Evolutionary conservation across 1,140 invertebrate genomes (phyloP).

Genomic region (Achatina immaculata): DNA sequence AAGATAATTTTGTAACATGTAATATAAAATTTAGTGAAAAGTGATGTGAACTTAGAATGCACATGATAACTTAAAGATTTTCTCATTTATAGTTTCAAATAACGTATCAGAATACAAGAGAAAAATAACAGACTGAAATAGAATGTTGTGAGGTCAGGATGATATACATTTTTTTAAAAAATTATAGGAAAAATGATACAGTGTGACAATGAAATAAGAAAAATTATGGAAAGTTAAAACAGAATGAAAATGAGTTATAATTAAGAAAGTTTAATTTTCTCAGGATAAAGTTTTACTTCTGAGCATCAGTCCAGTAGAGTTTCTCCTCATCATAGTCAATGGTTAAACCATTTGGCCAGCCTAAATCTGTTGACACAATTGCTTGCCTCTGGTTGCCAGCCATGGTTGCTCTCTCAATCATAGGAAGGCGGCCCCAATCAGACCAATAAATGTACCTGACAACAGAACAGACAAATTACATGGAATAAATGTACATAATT

Average conservation of each 20-base stretch:
- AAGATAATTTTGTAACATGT: no score
- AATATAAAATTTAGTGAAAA: no score
- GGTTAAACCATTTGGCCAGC: slow-evolving; percentile 94
- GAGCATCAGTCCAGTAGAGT: slow-evolving; percentile 98
- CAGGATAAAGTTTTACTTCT: slow-evolving; percentile 73
- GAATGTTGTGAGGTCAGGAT: not conserved
- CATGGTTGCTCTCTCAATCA: slow-evolving; percentile 96
- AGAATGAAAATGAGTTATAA: not conserved
- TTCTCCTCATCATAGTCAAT: slow-evolving; percentile 96
- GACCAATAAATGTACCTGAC: slow-evolving; percentile 86
- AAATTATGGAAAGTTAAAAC: not conserved
- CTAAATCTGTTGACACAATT: slow-evolving; percentile 90
- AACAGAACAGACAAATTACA: slow-evolving; percentile 22
- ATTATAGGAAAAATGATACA: not conserved
- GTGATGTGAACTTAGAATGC: no score
- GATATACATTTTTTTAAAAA: not conserved
- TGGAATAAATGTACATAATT: no score
- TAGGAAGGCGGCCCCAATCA: slow-evolving; percentile 86
- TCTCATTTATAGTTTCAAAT: slow-evolving; percentile 68
- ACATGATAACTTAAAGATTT: no score
- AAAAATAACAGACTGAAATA: not conserved
- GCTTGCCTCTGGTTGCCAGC: slow-evolving; percentile 92
- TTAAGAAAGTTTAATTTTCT: not conserved
- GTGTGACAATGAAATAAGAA: not conserved
- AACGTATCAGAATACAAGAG: not conserved